A percentile compares a stretch with the other conserved stretches of the same genome.
Conservation (phyloP, 2,888 invertebrate species). For the Drosophila demipolita region DNA sequence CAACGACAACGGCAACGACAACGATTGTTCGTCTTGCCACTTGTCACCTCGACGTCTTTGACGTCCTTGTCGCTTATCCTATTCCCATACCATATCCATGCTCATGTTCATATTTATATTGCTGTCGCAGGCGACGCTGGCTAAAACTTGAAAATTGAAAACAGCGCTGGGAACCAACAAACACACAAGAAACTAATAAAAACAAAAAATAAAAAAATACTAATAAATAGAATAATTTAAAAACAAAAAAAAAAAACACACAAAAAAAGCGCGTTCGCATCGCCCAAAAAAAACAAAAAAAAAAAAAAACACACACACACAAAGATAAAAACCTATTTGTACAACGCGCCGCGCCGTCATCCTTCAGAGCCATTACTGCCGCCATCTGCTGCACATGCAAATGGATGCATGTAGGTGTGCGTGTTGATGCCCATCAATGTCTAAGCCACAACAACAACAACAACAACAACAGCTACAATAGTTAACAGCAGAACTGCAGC, state of each 20-base stretch:
- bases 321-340: constrained; percentile 18
- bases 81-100: constrained; percentile 19
- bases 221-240: constrained; percentile 3
- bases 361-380: constrained; percentile 32
- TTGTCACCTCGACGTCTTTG: constrained; percentile 47
- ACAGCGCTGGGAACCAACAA: constrained; percentile 56
- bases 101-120: constrained; percentile 32
- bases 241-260: not conserved
- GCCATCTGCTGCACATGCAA: constrained; percentile 27
- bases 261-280: constrained; percentile 18
- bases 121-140: constrained; percentile 47
- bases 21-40: constrained; percentile 37
- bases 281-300: constrained; percentile 14
- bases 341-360: constrained; percentile 59
- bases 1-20: constrained; percentile 1
- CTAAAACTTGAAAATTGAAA: constrained; percentile 28
- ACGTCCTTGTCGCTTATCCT: constrained; percentile 36
- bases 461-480: constrained; percentile 24
- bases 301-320: constrained; percentile 1
- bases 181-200: constrained; percentile 24
- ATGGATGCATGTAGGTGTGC: constrained; percentile 44
- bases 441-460: constrained; percentile 51
- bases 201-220: constrained; percentile 10
- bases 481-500: constrained; percentile 43
- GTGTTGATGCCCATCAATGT: constrained; percentile 63